phyloP scores from a whole-genome alignment of 2,888 invertebrate species.

The Dysmachus trigonus region DNA sequence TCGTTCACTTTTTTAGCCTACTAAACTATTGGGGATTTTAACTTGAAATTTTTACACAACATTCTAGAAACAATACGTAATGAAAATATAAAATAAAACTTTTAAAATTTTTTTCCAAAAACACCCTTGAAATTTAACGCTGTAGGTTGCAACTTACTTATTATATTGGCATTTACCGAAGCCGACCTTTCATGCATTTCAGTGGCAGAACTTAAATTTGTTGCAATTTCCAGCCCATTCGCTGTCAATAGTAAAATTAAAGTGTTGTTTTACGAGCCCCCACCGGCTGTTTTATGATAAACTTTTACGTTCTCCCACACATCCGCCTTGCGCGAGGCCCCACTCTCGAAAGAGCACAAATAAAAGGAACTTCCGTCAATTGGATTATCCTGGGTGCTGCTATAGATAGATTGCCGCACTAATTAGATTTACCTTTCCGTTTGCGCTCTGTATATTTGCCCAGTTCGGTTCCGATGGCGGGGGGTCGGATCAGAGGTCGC shows the following conservation, averaged over 20 bases:
- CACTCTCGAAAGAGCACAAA: not conserved
- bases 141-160: too few relatives aligned
- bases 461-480: not conserved
- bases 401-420: slow-evolving; percentile 3
- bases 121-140: too few relatives aligned
- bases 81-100: too few relatives aligned
- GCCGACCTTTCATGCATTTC: not conserved
- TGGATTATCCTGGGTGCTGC: slow-evolving; percentile 3
- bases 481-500: not conserved
- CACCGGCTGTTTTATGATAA: not conserved
- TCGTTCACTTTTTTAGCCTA: too few relatives aligned
- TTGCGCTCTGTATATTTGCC: not conserved
- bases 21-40: too few relatives aligned
- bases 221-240: not conserved
- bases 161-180: too few relatives aligned
- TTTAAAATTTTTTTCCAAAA: too few relatives aligned
- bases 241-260: not conserved
- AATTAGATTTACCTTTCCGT: slow-evolving; percentile 26
- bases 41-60: too few relatives aligned
- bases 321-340: not conserved
- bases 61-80: too few relatives aligned
- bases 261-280: not conserved
- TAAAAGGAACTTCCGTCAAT: slow-evolving; percentile 17
- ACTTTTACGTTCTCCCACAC: not conserved
- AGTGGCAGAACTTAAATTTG: not conserved